Evolutionary conservation across 2,888 invertebrate species (phyloP).

Genomic region (Lepas anatifera): DNA sequence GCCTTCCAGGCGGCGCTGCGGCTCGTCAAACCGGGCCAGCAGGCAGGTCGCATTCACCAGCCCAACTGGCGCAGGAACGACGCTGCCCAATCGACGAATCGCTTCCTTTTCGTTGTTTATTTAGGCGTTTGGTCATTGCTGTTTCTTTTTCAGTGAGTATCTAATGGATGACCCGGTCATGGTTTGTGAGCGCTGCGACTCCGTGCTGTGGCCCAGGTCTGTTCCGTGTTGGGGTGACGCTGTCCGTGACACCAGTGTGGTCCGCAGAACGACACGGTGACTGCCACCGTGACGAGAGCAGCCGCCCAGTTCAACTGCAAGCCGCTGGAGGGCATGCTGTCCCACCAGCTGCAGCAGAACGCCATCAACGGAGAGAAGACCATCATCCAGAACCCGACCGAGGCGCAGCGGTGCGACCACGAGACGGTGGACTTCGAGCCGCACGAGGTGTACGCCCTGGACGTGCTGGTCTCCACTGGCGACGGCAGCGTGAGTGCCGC

Average conservation of each 20-base stretch:
- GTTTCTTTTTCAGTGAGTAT: too few relatives aligned
- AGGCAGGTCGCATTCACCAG: too few relatives aligned
- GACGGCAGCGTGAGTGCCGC: constrained; percentile 66
- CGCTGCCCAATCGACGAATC: too few relatives aligned
- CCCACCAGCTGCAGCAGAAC: constrained; percentile 90
- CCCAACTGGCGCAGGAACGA: too few relatives aligned
- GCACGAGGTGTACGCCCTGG: constrained; percentile 96
- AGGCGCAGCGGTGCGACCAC: constrained; percentile 91
- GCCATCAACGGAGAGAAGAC: constrained; percentile 97
- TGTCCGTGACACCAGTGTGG: too few relatives aligned
- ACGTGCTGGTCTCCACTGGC: constrained; percentile 88
- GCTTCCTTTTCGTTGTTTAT: too few relatives aligned
- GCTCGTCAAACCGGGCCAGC: constrained; percentile 51
- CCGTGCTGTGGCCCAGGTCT: too few relatives aligned
- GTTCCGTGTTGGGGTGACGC: too few relatives aligned
- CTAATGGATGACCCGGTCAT: too few relatives aligned
- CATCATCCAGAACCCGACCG: constrained; percentile 93
- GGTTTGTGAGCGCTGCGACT: too few relatives aligned
- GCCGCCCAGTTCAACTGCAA: constrained; percentile 89
- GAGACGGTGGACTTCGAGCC: constrained; percentile 92
- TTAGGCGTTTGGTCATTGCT: too few relatives aligned
- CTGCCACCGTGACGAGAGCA: constrained; percentile 84
- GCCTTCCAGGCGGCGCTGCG: constrained; percentile 92
- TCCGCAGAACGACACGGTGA: constrained; percentile 69
- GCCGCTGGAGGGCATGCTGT: constrained; percentile 91